phyloP scores from a whole-genome alignment of 1,140 invertebrate species.

The Drosophila varians region DNA sequence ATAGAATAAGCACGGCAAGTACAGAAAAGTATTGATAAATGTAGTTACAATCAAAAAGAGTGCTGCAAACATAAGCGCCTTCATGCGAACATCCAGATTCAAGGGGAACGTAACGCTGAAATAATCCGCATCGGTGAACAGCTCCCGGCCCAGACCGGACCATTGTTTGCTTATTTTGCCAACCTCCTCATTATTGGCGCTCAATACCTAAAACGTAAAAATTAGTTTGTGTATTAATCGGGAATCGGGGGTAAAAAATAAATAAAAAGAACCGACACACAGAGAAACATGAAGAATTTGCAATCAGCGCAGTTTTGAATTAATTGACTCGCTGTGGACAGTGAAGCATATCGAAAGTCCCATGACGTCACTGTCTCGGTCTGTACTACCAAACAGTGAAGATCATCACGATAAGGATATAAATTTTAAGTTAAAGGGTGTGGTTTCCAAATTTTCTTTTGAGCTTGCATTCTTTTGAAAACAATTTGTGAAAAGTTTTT shows the following conservation, averaged over 20 bases:
- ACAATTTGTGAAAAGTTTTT: not conserved
- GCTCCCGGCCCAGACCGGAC: constrained; percentile 56
- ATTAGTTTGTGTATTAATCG: constrained; percentile 30
- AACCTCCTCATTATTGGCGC: constrained; percentile 61
- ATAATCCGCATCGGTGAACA: constrained; percentile 72
- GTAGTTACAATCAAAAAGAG: constrained; percentile 64
- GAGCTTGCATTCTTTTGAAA: too few species aligned
- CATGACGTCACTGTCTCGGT: constrained; percentile 46
- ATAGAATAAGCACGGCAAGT: too few species aligned
- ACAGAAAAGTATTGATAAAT: not conserved
- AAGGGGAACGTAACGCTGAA: constrained; percentile 64
- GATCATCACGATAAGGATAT: not conserved
- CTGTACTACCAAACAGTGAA: constrained; percentile 11
- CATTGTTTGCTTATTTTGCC: constrained; percentile 71
- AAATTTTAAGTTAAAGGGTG: not conserved
- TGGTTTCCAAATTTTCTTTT: too few species aligned
- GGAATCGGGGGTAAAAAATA: constrained; percentile 10
- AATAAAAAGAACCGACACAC: not conserved
- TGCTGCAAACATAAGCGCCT: constrained; percentile 60
- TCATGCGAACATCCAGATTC: constrained; percentile 70
- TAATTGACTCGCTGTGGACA: constrained; percentile 54
- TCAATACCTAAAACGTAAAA: constrained; percentile 53
- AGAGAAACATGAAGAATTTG: not conserved
- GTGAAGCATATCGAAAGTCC: constrained; percentile 45
- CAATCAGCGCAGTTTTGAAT: constrained; percentile 16